These are phyloP conservation scores for Pyrocoelia pectoralis DNA, from an alignment of 2,888 invertebrate genomes.

Conservation along the genomic window DNA sequence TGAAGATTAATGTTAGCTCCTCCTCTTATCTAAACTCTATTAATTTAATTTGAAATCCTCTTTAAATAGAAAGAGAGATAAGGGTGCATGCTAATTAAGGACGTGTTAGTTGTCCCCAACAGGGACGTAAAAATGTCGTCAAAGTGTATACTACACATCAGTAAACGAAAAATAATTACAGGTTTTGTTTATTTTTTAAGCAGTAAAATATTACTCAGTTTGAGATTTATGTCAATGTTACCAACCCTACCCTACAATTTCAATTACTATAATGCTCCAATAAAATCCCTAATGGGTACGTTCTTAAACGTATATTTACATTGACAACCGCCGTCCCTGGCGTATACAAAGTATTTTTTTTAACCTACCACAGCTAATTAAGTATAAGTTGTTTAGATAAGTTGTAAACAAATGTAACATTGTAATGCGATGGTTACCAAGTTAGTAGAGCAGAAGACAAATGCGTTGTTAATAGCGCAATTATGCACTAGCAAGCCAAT, in stretches of 20 bases:
- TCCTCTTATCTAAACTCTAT: neutral
- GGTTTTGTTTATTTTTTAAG: neutral
- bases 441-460: constrained; percentile 27
- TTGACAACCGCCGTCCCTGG: neutral
- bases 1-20: neutral
- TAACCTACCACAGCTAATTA: too few species aligned
- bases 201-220: neutral
- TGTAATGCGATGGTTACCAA: constrained; percentile 25
- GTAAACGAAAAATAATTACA: neutral
- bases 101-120: neutral
- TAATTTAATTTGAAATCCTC: neutral
- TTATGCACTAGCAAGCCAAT: constrained; percentile 29
- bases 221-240: constrained; percentile 10
- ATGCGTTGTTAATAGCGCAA: constrained; percentile 35
- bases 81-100: neutral
- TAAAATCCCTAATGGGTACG: neutral
- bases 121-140: neutral
- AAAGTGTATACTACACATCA: too few species aligned
- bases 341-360: too few species aligned
- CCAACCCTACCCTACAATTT: constrained; percentile 7
- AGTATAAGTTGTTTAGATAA: too few species aligned
- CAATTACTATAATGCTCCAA: constrained; percentile 9
- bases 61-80: neutral
- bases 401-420: constrained; percentile 26
- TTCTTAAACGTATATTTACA: neutral